Conservation (phyloP, 2,113 vertebrate genomes). For the Pseudois nayaur region DNA sequence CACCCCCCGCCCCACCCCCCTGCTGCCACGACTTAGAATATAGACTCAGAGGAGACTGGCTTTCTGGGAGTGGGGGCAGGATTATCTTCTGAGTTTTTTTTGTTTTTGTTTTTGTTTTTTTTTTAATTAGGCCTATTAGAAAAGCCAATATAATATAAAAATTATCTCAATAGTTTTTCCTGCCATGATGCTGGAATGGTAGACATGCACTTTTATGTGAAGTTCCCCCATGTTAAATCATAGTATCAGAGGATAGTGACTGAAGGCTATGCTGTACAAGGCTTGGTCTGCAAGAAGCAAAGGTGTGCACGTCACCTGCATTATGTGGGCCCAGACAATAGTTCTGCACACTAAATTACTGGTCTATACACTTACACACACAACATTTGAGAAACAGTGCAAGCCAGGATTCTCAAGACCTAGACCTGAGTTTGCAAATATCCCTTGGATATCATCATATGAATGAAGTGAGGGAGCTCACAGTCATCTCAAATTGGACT, state of each 20-base stretch:
- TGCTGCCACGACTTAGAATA: neutral
- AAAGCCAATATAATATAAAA: neutral
- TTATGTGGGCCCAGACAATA: neutral
- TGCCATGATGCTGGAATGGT: neutral
- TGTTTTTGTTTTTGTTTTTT: neutral
- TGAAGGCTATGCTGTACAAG: neutral
- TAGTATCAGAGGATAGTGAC: neutral
- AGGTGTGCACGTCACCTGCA: neutral
- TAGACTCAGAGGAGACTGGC: neutral
- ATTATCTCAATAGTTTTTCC: neutral
- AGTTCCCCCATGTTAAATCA: neutral
- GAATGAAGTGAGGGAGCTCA: neutral
- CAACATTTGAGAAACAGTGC: neutral
- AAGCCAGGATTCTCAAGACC: neutral
- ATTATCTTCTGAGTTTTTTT: neutral
- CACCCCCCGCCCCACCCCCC: fast-evolving
- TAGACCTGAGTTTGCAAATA: neutral
- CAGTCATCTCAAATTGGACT: neutral
- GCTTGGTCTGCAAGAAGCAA: neutral
- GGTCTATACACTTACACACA: neutral
- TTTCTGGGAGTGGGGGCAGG: neutral
- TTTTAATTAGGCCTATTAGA: neutral
- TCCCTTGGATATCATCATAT: neutral
- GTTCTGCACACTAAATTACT: neutral
- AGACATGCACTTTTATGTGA: neutral